Conservation (phyloP, 1,140 invertebrate genomes). For the Drosophila serrata region DNA sequence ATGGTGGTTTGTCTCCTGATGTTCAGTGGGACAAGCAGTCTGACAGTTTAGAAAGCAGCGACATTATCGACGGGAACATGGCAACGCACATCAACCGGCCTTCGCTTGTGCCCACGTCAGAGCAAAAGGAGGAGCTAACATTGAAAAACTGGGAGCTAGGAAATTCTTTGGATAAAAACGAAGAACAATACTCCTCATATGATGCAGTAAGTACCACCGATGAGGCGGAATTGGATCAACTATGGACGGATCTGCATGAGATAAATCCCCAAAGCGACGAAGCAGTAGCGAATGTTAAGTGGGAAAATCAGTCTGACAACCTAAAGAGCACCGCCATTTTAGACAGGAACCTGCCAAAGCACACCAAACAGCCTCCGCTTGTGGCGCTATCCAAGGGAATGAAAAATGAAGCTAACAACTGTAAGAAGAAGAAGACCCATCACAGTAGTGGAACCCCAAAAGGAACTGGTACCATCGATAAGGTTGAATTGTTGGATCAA, state of each 20-base stretch:
- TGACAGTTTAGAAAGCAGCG: background rate
- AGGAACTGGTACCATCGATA: background rate
- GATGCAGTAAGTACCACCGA: too few species aligned
- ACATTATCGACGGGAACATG: too few species aligned
- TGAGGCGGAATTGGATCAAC: too few species aligned
- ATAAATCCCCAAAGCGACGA: too few species aligned
- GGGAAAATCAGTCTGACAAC: background rate
- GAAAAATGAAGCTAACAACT: background rate
- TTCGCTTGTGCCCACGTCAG: background rate
- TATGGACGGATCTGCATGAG: too few species aligned
- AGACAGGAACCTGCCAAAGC: background rate
- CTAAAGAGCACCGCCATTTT: too few species aligned
- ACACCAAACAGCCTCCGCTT: background rate
- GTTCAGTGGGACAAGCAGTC: background rate
- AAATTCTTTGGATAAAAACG: too few species aligned
- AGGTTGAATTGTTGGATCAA: too few species aligned
- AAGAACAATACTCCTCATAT: too few species aligned
- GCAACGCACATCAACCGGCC: background rate
- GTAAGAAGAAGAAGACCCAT: background rate
- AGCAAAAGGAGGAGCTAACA: too few species aligned
- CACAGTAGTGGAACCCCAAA: background rate
- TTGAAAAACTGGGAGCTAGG: too few species aligned
- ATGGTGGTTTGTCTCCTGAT: background rate
- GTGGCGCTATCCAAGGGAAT: background rate
- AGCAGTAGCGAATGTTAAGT: background rate